phyloP scores from a whole-genome alignment of 2,113 vertebrate genomes.

The Triplophysa siluroides region DNA sequence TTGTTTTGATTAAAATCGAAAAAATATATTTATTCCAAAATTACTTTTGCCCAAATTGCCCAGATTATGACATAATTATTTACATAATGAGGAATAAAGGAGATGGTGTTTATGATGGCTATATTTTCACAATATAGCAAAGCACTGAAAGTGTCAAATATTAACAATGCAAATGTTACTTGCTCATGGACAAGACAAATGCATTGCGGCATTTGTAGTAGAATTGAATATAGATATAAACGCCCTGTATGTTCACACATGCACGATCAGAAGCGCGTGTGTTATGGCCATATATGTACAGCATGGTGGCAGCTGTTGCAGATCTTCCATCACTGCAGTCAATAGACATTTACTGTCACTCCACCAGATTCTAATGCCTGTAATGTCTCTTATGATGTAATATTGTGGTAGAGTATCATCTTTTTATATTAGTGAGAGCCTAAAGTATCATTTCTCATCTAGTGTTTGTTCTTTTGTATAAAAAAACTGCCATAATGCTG shows the following conservation, averaged over 20 bases:
- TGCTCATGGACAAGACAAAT: not conserved
- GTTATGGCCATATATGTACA: slow-evolving; percentile 13
- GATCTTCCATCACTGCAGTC: not conserved
- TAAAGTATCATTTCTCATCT: not conserved
- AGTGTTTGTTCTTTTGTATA: not conserved
- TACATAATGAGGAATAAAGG: too few relatives aligned
- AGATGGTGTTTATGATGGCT: too few relatives aligned
- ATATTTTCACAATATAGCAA: too few relatives aligned
- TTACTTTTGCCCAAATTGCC: too few relatives aligned
- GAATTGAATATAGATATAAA: not conserved
- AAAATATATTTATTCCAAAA: too few relatives aligned
- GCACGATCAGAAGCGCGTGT: not conserved
- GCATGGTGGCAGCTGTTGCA: not conserved
- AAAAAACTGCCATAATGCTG: too few relatives aligned
- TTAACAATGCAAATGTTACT: too few relatives aligned
- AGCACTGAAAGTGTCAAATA: too few relatives aligned
- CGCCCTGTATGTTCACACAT: not conserved
- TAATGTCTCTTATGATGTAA: too few relatives aligned
- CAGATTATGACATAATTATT: too few relatives aligned
- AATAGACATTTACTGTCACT: not conserved
- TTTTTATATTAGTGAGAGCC: not conserved
- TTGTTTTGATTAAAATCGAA: too few relatives aligned
- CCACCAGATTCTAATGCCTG: not conserved
- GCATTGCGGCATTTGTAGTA: too few relatives aligned
- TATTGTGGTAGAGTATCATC: not conserved